Conservation (phyloP, 2,888 invertebrate genomes). For the Pseudoips prasinana region DNA sequence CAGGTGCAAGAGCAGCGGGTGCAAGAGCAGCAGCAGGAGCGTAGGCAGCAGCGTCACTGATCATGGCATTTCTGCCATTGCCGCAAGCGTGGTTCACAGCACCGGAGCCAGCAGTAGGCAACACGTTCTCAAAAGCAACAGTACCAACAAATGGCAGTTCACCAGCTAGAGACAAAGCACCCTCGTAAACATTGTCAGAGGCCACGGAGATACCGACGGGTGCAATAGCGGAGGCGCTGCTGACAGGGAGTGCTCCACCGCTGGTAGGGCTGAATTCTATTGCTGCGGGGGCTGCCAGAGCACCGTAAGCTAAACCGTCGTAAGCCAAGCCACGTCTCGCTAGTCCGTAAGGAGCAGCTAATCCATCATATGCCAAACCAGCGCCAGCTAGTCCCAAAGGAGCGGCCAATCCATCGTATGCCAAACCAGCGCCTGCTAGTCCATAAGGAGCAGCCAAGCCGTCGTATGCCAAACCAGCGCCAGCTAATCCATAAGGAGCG, state of each 20-base stretch:
- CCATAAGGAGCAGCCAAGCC: not conserved
- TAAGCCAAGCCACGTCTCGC: not conserved
- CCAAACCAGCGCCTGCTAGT: not conserved
- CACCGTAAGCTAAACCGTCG: constrained; percentile 1
- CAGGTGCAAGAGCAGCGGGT: not conserved
- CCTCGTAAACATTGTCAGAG: constrained; percentile 11
- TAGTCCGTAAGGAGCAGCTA: not conserved
- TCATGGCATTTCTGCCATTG: constrained; percentile 28
- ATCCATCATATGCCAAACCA: too few species aligned
- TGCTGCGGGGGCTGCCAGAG: not conserved
- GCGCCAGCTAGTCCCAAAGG: too few species aligned
- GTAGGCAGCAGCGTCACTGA: constrained; percentile 16
- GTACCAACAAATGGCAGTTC: constrained; percentile 16
- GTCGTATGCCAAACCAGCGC: too few species aligned
- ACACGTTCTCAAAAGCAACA: constrained; percentile 39
- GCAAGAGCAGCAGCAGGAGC: constrained; percentile 3
- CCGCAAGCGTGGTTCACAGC: constrained; percentile 45
- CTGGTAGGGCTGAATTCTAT: constrained; percentile 11
- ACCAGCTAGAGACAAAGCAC: constrained; percentile 8
- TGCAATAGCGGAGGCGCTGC: constrained; percentile 15
- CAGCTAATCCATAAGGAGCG: not conserved
- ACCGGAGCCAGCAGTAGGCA: constrained; percentile 44
- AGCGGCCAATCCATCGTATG: not conserved
- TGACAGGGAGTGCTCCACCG: constrained; percentile 26
- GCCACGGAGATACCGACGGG: constrained; percentile 11